phyloP scores from a whole-genome alignment of 2,113 vertebrate species.

The Ranitomeya variabilis region DNA sequence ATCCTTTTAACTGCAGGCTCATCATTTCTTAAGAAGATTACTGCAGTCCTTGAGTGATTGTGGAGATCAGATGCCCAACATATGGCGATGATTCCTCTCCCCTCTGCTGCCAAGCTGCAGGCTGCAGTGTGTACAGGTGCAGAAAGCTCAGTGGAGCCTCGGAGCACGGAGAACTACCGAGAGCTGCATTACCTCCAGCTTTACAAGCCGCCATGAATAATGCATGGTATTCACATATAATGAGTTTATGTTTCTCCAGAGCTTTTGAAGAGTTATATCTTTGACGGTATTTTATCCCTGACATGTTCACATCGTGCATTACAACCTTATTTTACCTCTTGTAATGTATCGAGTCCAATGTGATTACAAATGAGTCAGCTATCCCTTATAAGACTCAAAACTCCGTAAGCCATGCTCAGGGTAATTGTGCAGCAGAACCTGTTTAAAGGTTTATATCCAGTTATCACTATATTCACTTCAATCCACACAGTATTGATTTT shows the following conservation, averaged over 20 bases:
- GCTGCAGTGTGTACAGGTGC: conserved; percentile 38
- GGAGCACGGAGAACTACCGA: conserved; percentile 10
- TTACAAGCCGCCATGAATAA: conserved; percentile 44
- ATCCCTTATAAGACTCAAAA: neutral
- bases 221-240: conserved; percentile 48
- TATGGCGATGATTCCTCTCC: conserved; percentile 36
- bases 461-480: neutral
- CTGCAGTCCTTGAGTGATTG: conserved; percentile 50
- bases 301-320: conserved; percentile 45
- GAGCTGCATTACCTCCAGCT: conserved; percentile 5
- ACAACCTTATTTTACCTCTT: conserved; percentile 32
- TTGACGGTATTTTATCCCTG: conserved; percentile 40
- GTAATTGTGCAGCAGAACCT: neutral
- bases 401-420: neutral
- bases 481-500: neutral
- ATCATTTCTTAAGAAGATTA: conserved; percentile 52
- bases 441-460: neutral
- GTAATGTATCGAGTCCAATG: conserved; percentile 20
- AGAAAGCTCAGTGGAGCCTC: conserved; percentile 32
- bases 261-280: conserved; percentile 21
- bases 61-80: conserved; percentile 50
- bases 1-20: conserved; percentile 55
- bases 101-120: conserved; percentile 40
- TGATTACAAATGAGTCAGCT: conserved; percentile 20
- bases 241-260: conserved; percentile 48